phyloP scores from a whole-genome alignment of 2,888 invertebrate species.

The Alloscopus bannaensis region DNA sequence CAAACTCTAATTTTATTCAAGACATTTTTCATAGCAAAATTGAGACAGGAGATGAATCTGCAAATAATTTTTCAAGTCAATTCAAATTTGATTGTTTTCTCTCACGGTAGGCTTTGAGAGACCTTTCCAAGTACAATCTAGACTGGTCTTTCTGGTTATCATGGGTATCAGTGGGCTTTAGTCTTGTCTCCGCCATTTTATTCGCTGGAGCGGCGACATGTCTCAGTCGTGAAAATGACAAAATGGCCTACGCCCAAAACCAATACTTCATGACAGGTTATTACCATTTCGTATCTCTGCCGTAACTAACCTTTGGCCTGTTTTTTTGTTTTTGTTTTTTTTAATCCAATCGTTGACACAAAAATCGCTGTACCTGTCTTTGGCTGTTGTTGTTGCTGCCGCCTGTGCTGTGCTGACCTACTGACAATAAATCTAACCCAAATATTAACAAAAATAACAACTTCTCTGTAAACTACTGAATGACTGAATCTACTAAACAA shows the following conservation, averaged over 20 bases:
- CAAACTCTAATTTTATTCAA: too few relatives aligned
- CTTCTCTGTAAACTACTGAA: slow-evolving; percentile 39
- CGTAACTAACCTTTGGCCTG: slow-evolving; percentile 49
- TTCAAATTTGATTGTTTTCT: not conserved
- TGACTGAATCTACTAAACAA: slow-evolving; percentile 32
- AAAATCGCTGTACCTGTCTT: slow-evolving; percentile 39
- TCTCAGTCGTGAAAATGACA: slow-evolving; percentile 81
- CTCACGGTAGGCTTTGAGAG: slow-evolving; percentile 58
- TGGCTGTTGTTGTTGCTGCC: slow-evolving; percentile 54
- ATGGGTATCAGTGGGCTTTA: slow-evolving; percentile 87
- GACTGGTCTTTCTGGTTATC: slow-evolving; percentile 92
- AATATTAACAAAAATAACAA: slow-evolving; percentile 38
- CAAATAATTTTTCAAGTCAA: not conserved
- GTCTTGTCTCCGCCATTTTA: slow-evolving; percentile 84
- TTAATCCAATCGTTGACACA: slow-evolving; percentile 16
- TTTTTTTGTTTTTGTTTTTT: slow-evolving; percentile 61
- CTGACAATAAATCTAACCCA: slow-evolving; percentile 26
- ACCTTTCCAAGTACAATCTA: slow-evolving; percentile 76
- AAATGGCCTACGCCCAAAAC: slow-evolving; percentile 60
- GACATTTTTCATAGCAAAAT: too few relatives aligned
- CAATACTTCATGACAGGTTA: slow-evolving; percentile 91
- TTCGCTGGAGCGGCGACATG: slow-evolving; percentile 89
- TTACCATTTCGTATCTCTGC: slow-evolving; percentile 72
- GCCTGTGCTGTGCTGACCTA: slow-evolving; percentile 47
- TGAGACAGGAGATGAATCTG: slow-evolving; percentile 11